phyloP scores from a whole-genome alignment of 1,140 invertebrate genomes.

The Tenebrio molitor region DNA sequence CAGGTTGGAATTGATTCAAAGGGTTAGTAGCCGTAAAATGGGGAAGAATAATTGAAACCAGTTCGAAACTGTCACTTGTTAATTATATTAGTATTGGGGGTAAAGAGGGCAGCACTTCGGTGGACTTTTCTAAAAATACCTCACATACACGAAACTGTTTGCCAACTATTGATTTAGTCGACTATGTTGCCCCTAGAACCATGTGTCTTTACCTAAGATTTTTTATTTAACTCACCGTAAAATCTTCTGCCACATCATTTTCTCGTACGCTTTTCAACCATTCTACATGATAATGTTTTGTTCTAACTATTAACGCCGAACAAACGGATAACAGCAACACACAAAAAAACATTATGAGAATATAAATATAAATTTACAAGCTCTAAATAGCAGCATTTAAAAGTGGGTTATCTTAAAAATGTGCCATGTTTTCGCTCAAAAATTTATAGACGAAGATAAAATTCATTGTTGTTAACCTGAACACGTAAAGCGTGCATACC shows the following conservation, averaged over 20 bases:
- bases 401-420: slow-evolving; percentile 38
- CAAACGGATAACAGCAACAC: too few relatives aligned
- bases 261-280: neutral
- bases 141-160: slow-evolving; percentile 30
- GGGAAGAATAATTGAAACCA: slow-evolving; percentile 18
- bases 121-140: slow-evolving; percentile 32
- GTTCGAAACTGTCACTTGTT: slow-evolving; percentile 25
- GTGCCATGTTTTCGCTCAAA: slow-evolving; percentile 17
- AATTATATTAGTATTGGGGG: slow-evolving; percentile 26
- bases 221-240: slow-evolving; percentile 10
- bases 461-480: slow-evolving; percentile 9
- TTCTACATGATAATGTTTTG: too few relatives aligned
- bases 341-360: neutral
- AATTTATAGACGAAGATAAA: slow-evolving; percentile 39
- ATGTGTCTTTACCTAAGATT: neutral
- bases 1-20: slow-evolving; percentile 1
- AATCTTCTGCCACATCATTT: neutral
- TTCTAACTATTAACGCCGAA: too few relatives aligned
- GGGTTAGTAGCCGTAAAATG: neutral
- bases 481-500: slow-evolving; percentile 36
- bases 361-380: slow-evolving; percentile 25
- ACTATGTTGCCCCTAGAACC: neutral
- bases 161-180: slow-evolving; percentile 35
- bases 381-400: slow-evolving; percentile 3
- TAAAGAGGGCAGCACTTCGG: slow-evolving; percentile 27